Conservation (phyloP, 1,140 invertebrate genomes). For the Diorhabda carinulata region DNA sequence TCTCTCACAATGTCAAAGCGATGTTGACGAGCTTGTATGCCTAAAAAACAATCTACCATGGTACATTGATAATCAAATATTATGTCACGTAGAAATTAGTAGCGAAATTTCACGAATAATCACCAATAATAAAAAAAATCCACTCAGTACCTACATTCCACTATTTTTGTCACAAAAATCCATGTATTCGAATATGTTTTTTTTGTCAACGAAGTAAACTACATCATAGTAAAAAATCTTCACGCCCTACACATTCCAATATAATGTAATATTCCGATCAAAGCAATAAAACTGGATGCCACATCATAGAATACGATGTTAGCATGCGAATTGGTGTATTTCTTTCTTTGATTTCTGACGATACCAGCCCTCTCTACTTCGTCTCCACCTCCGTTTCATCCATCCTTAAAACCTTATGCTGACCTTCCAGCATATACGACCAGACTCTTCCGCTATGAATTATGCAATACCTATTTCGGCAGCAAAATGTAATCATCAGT, state of each 20-base stretch:
- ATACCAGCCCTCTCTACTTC: constrained; percentile 32
- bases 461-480: constrained; percentile 24
- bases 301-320: constrained; percentile 42
- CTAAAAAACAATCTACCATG: too few relatives aligned
- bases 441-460: constrained; percentile 27
- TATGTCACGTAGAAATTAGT: too few relatives aligned
- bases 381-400: constrained; percentile 26
- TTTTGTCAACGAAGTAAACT: too few relatives aligned
- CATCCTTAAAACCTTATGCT: background rate
- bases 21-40: too few relatives aligned
- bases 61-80: too few relatives aligned
- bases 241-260: constrained; percentile 40
- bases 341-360: constrained; percentile 40
- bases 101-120: too few relatives aligned
- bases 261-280: constrained; percentile 46
- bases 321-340: constrained; percentile 44
- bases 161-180: too few relatives aligned
- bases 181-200: too few relatives aligned
- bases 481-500: constrained; percentile 14
- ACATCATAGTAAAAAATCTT: background rate
- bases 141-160: too few relatives aligned
- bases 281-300: constrained; percentile 45
- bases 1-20: too few relatives aligned
- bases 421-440: constrained; percentile 28
- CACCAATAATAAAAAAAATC: too few relatives aligned